Evolutionary conservation across 2,888 invertebrate genomes (phyloP).

Genomic region (Parnassius smintheus): DNA sequence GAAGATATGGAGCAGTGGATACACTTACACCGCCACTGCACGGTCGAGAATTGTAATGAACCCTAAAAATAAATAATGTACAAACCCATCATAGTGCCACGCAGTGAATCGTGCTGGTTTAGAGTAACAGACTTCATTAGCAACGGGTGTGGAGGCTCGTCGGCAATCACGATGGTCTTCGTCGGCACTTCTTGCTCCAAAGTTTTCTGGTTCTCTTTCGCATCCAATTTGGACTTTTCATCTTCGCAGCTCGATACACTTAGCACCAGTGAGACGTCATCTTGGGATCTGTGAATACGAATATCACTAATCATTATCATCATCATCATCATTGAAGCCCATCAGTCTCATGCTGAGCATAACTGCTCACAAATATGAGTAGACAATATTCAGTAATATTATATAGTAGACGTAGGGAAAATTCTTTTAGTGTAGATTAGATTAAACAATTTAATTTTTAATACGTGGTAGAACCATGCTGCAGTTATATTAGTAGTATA

Average conservation of each 20-base stretch:
- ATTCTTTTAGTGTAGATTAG: no score
- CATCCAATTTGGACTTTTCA: constrained; percentile 68
- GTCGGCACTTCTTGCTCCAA: constrained; percentile 55
- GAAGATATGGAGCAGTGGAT: no score
- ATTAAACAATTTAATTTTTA: no score
- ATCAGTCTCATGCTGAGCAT: no score
- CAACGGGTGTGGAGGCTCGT: constrained; percentile 72
- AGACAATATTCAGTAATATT: no score
- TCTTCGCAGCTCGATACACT: constrained; percentile 78
- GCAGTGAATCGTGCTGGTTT: constrained; percentile 68
- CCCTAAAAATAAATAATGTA: constrained; percentile 9
- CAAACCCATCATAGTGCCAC: constrained; percentile 74
- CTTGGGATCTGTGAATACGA: constrained; percentile 64
- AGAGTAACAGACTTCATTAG: constrained; percentile 74
- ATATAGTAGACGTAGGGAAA: no score
- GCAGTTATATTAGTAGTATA: no score
- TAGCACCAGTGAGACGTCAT: constrained; percentile 73
- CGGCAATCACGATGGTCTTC: constrained; percentile 67
- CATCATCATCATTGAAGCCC: no score
- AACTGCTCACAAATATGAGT: no score
- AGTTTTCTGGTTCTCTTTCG: constrained; percentile 44
- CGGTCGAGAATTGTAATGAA: not conserved
- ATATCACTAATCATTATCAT: no score
- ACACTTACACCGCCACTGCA: not conserved
- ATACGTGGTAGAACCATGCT: no score